Evolutionary conservation across 1,140 invertebrate species (phyloP).

Genomic region (Globodera rostochiensis): DNA sequence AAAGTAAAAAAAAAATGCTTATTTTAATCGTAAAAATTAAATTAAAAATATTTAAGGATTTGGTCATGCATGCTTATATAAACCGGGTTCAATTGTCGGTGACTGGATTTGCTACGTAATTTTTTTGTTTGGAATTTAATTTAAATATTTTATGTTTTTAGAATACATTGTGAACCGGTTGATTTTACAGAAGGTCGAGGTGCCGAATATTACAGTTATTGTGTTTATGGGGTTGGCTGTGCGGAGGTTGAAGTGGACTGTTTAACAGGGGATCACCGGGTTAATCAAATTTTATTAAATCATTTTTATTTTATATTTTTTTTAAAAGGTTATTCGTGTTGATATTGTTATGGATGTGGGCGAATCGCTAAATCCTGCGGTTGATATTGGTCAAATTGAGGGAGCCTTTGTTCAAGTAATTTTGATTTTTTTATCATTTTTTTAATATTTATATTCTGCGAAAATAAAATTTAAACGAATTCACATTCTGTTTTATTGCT

Average conservation of each 20-base stretch:
- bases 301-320: constrained; percentile 10
- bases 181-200: constrained; percentile 58
- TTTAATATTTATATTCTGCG: no score
- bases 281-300: constrained; percentile 21
- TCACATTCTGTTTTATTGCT: background rate
- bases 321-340: constrained; percentile 75
- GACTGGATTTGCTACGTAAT: constrained; percentile 78
- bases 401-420: constrained; percentile 81
- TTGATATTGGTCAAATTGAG: constrained; percentile 93
- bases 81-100: constrained; percentile 79
- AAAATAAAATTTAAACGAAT: constrained; percentile 25
- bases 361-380: constrained; percentile 88
- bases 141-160: constrained; percentile 14
- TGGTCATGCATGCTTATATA: constrained; percentile 80
- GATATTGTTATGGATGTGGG: constrained; percentile 95
- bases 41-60: constrained; percentile 70
- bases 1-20: background rate
- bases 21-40: background rate
- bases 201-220: constrained; percentile 61
- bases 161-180: constrained; percentile 56
- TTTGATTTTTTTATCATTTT: background rate
- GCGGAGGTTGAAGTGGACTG: constrained; percentile 70
- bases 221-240: constrained; percentile 65
- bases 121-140: background rate
- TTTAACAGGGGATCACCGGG: constrained; percentile 69